Evolutionary conservation across 2,888 invertebrate genomes (phyloP), one percentile per base, ranked within the genome.

Genomic region (Cosmia trapezina): DNA sequence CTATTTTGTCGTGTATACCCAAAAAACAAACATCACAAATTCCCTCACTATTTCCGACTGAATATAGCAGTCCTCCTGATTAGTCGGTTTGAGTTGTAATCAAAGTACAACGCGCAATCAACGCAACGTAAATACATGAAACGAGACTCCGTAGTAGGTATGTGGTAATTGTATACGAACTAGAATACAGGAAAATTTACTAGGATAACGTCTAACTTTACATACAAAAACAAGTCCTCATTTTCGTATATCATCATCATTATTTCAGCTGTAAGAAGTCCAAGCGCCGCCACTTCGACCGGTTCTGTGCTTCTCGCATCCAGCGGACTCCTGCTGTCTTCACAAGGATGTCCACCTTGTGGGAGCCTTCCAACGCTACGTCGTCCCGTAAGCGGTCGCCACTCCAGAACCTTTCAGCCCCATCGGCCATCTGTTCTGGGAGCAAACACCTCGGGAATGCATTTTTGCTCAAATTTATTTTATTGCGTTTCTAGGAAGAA

Each of bases 41-140:
- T 53, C 61, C 8, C 45, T 37, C 33, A 57, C 64, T 22, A 66
- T 60, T 68, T 81, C 47, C 64, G 60, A 67, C 57, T 67, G 73
- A 61, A 64, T 59, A 78, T n/a, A 69, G 9, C 22, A 37, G 51
- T 64, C 9, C 33, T 33, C 33, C 57, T 83, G 59, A 81, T 73
- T 70, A 85, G 62, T 51, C 11, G n/a, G 68, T 65, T 70, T 47
- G 68, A 54, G 53, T 61, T 49, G 73, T 60, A 54, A 68, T 65
- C 83, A 83, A 47, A 62, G 61, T 63, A 74, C 71, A 81, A 64
- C 68, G 37, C 41, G 66, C 74, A 74, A 80, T 80, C 73, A 80
- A 70, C 67, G 49, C 60, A 6, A 73, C 56, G 80, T 83, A 63
- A 83, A 83, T 61, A 77, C 22, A 70, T 22, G 56, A 37, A 49